Percentiles rank a stretch among this genome's conserved stretches.
Evolutionary conservation across 37 sponge, comb jelly and placozoan genomes (phyloP).

Genomic region (Halisarca cf. caerulea): DNA sequence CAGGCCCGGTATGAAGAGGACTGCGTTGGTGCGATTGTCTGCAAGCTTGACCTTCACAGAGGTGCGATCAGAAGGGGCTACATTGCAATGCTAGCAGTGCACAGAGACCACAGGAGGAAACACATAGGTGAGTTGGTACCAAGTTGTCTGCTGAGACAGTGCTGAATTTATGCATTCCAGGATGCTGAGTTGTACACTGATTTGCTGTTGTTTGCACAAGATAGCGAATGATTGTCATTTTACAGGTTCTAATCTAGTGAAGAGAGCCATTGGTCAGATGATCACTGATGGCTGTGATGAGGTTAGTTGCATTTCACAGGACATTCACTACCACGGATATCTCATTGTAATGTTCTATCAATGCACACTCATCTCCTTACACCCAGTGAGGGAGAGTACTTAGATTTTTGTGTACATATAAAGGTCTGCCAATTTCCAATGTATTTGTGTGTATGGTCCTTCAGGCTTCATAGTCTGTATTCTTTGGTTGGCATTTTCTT

Average conservation of each 20-base stretch:
- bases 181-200: too few relatives aligned
- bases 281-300: slow-evolving; percentile 86
- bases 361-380: too few relatives aligned
- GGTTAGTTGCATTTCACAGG: slow-evolving; percentile 51
- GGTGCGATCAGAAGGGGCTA: slow-evolving; percentile 79
- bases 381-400: too few relatives aligned
- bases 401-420: too few relatives aligned
- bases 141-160: neutral
- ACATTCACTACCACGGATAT: too few relatives aligned
- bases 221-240: neutral
- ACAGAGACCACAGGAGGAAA: slow-evolving; percentile 80
- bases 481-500: too few relatives aligned
- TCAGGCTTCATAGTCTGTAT: too few relatives aligned
- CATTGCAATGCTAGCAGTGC: slow-evolving; percentile 98
- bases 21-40: slow-evolving; percentile 94
- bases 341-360: too few relatives aligned
- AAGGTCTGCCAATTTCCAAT: too few relatives aligned
- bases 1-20: slow-evolving; percentile 70
- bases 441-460: too few relatives aligned
- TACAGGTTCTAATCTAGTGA: slow-evolving; percentile 84
- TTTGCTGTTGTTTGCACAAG: too few relatives aligned
- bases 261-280: slow-evolving; percentile 79
- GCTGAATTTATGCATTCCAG: too few relatives aligned
- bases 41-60: slow-evolving; percentile 80
- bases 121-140: slow-evolving; percentile 79